A percentile compares a stretch with the other conserved stretches of the same genome.
Evolutionary conservation across 2,888 invertebrate species (phyloP).

Genomic region (Acronicta alni): DNA sequence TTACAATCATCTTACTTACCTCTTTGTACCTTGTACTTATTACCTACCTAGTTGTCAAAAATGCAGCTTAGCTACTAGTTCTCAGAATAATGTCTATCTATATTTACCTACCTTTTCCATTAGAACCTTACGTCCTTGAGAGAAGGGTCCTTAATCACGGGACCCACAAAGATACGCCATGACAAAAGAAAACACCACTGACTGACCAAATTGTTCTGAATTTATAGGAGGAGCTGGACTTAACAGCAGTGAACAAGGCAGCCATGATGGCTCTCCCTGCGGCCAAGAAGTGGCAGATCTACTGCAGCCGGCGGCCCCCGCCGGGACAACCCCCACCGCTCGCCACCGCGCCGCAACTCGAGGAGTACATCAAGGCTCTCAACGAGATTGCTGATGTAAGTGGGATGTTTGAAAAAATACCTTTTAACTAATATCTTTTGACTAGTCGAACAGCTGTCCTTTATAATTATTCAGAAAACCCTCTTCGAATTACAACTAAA

Average conservation of each 20-base stretch:
- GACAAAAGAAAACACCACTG: neutral
- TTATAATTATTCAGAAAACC: too few species aligned
- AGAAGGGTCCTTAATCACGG: neutral
- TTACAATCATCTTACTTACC: too few species aligned
- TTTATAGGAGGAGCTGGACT: conserved; percentile 95
- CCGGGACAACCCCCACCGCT: conserved; percentile 80
- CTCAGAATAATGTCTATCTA: too few species aligned
- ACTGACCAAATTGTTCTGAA: conserved; percentile 16
- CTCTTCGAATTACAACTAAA: too few species aligned
- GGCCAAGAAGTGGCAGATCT: conserved; percentile 99
- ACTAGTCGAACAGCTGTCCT: too few species aligned
- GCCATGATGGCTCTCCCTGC: conserved; percentile 97
- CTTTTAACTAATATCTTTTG: neutral
- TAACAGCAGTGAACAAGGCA: conserved; percentile 97
- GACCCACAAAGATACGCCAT: neutral
- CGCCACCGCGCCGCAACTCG: conserved; percentile 94
- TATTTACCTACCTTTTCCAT: too few species aligned
- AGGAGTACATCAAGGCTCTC: conserved; percentile 97
- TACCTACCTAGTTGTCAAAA: too few species aligned
- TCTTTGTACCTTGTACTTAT: too few species aligned
- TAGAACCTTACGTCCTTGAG: too few species aligned
- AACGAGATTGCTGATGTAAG: conserved; percentile 94
- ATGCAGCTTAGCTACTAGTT: too few species aligned
- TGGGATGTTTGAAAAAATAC: conserved; percentile 44
- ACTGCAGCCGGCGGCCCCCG: conserved; percentile 95